Conservation (phyloP, 2,797 vertebrate genomes). For the Enteromius viviparus region DNA sequence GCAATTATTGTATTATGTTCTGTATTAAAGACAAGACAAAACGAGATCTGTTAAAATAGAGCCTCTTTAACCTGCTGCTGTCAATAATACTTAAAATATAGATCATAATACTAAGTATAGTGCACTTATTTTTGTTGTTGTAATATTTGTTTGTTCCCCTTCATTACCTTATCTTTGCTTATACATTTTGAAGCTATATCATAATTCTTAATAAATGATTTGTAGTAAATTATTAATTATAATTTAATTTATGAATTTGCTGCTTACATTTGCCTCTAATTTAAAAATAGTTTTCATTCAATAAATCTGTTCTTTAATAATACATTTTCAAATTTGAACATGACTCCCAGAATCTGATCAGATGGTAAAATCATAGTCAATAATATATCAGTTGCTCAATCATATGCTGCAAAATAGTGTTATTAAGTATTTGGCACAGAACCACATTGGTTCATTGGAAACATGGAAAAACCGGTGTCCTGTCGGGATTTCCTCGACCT, state of each 20-base stretch:
- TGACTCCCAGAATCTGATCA: background rate
- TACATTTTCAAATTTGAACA: background rate
- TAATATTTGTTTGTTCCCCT: background rate
- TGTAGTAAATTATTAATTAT: background rate
- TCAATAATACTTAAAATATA: background rate
- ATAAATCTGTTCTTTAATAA: background rate
- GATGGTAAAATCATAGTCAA: background rate
- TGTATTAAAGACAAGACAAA: background rate
- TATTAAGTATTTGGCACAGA: background rate
- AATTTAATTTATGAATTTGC: background rate
- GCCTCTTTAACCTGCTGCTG: background rate
- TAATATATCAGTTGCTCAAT: background rate
- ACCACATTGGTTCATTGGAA: background rate
- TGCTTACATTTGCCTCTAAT: too few species aligned
- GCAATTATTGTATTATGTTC: background rate
- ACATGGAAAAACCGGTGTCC: background rate
- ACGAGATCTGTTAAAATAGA: background rate
- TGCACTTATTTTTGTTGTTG: background rate
- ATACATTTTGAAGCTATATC: background rate
- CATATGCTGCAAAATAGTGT: background rate
- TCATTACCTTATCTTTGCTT: background rate
- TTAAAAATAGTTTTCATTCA: too few species aligned
- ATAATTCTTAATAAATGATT: background rate
- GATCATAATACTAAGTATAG: background rate
- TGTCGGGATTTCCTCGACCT: background rate